These are phyloP conservation scores for Cricetomys ansorgei DNA, from an alignment of 2,113 vertebrate species.

Conservation along the genomic window DNA sequence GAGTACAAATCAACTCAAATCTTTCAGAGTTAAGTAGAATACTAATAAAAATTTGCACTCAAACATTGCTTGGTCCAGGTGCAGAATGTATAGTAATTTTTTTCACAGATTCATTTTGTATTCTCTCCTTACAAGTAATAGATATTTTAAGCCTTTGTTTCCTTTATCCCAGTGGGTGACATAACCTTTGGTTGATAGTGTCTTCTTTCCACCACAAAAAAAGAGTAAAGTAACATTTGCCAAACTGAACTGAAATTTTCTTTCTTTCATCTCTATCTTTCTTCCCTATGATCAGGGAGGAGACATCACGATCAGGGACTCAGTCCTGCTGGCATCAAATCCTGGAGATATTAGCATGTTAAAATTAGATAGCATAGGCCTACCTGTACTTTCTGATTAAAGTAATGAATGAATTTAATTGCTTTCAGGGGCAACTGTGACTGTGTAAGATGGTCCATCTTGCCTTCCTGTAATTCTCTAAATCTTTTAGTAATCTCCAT, in stretches of 20 bases:
- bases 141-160: not conserved
- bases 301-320: not conserved
- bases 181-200: not conserved
- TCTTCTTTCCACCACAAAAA: not conserved
- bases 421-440: not conserved
- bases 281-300: rapidly evolving
- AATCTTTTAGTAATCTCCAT: not conserved
- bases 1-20: not conserved
- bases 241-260: not conserved
- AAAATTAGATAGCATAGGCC: not conserved
- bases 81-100: not conserved
- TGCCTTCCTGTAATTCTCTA: not conserved
- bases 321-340: not conserved
- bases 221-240: not conserved
- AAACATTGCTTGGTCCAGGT: not conserved
- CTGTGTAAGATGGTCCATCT: not conserved
- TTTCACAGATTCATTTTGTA: not conserved
- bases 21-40: not conserved
- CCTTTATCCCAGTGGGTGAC: not conserved
- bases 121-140: not conserved
- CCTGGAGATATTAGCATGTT: not conserved
- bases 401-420: not conserved
- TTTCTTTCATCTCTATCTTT: not conserved
- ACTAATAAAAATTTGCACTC: not conserved
- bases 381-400: not conserved